These are phyloP conservation scores for Eurytoma adleriae DNA, from an alignment of 2,888 invertebrate genomes.

Conservation along the genomic window DNA sequence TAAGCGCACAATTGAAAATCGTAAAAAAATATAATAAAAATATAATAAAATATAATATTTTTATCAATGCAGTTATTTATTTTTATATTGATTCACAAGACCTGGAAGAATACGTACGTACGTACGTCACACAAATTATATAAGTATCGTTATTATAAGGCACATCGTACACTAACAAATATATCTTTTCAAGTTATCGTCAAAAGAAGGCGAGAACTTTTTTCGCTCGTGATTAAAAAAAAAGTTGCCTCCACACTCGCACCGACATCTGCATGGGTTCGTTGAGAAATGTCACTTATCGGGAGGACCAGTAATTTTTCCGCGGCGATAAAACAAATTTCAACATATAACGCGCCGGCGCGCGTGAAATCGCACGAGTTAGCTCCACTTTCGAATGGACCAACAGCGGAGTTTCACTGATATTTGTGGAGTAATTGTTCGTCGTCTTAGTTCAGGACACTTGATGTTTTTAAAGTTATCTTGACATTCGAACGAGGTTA, in stretches of 20 bases:
- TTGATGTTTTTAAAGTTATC: background rate
- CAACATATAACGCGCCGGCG: conserved; percentile 16
- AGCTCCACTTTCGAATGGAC: conserved; percentile 33
- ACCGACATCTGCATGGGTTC: no score
- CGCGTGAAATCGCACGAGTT: conserved; percentile 19
- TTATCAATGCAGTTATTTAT: background rate
- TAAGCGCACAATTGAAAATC: background rate
- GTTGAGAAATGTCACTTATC: no score
- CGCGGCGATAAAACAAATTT: conserved; percentile 25
- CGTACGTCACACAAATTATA: no score
- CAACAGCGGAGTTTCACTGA: conserved; percentile 2
- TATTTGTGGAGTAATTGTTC: background rate
- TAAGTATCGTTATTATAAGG: no score
- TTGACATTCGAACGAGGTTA: conserved; percentile 24
- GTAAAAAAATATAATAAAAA: no score
- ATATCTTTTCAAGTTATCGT: no score
- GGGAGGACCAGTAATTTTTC: conserved; percentile 3
- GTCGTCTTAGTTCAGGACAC: background rate
- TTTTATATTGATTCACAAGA: background rate
- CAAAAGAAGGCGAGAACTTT: no score
- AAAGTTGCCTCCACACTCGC: no score
- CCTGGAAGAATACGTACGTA: no score
- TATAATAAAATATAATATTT: background rate
- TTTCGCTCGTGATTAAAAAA: no score
- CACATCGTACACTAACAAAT: no score